These are phyloP conservation scores for Apocrypta bakeri DNA, from an alignment of 1,140 invertebrate genomes.

Conservation along the genomic window DNA sequence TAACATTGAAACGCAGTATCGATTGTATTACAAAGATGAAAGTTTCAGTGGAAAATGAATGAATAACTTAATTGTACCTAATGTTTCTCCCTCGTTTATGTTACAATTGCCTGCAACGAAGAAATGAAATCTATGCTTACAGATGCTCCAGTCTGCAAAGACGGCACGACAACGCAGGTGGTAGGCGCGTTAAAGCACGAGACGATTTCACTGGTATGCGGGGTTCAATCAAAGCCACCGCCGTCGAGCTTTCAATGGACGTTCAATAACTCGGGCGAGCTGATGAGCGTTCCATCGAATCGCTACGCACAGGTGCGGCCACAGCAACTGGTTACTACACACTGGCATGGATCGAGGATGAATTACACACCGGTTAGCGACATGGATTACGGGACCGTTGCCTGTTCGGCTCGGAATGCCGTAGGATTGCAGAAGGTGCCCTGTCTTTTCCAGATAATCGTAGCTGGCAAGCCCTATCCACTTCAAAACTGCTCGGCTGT, in stretches of 20 bases:
- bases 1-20: too few species aligned
- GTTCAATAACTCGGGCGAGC: slow-evolving; percentile 90
- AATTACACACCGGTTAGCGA: slow-evolving; percentile 89
- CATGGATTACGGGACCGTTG: slow-evolving; percentile 90
- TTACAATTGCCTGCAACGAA: too few species aligned
- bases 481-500: slow-evolving; percentile 88
- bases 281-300: slow-evolving; percentile 82
- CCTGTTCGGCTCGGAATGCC: slow-evolving; percentile 87
- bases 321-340: slow-evolving; percentile 66
- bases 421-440: slow-evolving; percentile 87
- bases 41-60: too few species aligned
- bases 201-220: slow-evolving; percentile 86
- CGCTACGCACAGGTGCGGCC: slow-evolving; percentile 74
- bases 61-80: too few species aligned
- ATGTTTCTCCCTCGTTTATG: too few species aligned
- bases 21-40: too few species aligned
- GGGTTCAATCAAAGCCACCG: slow-evolving; percentile 89
- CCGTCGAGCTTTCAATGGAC: slow-evolving; percentile 89
- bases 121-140: slow-evolving; percentile 57
- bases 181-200: slow-evolving; percentile 90
- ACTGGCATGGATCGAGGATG: slow-evolving; percentile 83
- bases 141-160: slow-evolving; percentile 88
- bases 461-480: slow-evolving; percentile 83
- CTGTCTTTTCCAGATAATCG: slow-evolving; percentile 87
- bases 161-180: slow-evolving; percentile 82